Evolutionary conservation across 2,888 invertebrate species (phyloP), one percentile per base, ranked within the genome.

Genomic region (Thumatha senex): DNA sequence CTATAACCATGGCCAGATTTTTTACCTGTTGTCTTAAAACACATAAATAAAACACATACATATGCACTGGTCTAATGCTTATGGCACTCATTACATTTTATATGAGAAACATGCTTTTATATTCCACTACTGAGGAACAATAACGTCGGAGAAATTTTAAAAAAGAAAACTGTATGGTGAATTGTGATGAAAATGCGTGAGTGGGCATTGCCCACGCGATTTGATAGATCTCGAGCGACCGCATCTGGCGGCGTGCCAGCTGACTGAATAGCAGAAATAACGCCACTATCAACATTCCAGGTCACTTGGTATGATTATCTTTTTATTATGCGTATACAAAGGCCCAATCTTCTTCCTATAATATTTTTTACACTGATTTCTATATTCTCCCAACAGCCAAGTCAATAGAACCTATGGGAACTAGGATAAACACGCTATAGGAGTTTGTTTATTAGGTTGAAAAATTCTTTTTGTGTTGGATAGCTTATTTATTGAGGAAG

Each of bases 231-330:
- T 78, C 78, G 77, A 73, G 75, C 78, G 78, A 79, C 83, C 82
- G 76, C 82, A 73, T 63, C 84, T 89, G 89, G 90, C 89, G 60
- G 46, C 62, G 63, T 78, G 89, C 90, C 90, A 89, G 79, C 76
- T 79, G 76, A 73, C 79, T 78, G 78, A 84, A 85, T 82, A 85
- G 84, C 87, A 87, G 84, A 87, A 89, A 89, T 89, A 89, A 89
- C 88, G 82, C 82, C 81, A 85, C 87, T 87, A 88, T 87, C 85
- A 87, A 86, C 86, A 89, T 90, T 88, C 89, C 89, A 89, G 89
- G 84, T 85, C 89, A 89, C 84, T 86, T 83, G 78, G 77, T 78
- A 79, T 73, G 79, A 87, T 86, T 84, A 86, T 84, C 78, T 83
- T 84, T 81, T 84, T 86, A 80, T 81, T 68, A 56, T 56, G 46